Base-by-base conservation (phyloP, 2,888 invertebrate species). In the Eristalis intricaria region DNA sequence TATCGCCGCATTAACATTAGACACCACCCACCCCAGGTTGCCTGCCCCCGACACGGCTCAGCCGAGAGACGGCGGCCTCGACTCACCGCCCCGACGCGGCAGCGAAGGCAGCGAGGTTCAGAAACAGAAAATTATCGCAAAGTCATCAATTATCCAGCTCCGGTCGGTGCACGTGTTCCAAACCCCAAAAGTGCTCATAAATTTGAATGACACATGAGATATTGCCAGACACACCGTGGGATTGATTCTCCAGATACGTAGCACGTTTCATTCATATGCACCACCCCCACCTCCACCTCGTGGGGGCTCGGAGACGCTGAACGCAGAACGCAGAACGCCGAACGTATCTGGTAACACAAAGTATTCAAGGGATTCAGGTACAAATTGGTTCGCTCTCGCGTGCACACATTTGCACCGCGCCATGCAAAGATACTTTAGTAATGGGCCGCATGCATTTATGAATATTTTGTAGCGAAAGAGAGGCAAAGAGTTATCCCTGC, bases 181-280 rank as follows among this genome's bases (percentile, higher is more conserved):
- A 84, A 66, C 40, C 80, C 80, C 80, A 50, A 84, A 80, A 80
- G 84, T 43, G 76, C 84, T 80, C 84, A 76, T 80, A 71, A 84
- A 71, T 80, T 71, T 71, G 40, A 75, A 76, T 76, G 75, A 56
- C 70, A 80, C 75, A 75, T 19, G 40, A 79, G 70, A 80, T 43
- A 78, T 64, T 81, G 61, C 71, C 71, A 81, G 81, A 84, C 84
- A 84, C 71, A 66, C 50, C 11, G 64, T 58, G 32, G 76, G 66
- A 81, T 81, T 84, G 84, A 84, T 81, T 63, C 66, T 43, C 19
- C 73, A 74, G 73, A 74, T 74, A 58, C 58, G 29, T 63, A 38
- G 50, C 50, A 50, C 50, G 50, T 50, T 43, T 43, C 38, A 38
- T 38, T 38, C 38, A 13, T 38, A 38, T 38, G 38, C 38, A 13